Evolutionary conservation across 2,113 vertebrate species (phyloP).

Genomic region (Narcine bancroftii): DNA sequence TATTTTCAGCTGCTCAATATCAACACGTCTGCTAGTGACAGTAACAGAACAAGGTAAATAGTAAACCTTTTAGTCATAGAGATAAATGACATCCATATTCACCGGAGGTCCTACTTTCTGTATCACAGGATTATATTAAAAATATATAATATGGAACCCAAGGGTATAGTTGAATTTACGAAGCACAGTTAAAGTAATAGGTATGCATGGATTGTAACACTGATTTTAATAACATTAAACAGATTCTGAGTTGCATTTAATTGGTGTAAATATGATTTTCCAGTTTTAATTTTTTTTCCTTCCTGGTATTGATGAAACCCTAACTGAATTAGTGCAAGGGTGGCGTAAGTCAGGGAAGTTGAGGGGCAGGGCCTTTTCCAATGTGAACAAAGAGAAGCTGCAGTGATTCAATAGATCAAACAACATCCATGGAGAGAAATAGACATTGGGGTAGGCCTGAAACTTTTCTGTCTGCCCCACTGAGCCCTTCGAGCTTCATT

Average conservation of each 20-base stretch:
- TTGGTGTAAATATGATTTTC: neutral
- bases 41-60: slow-evolving; percentile 57
- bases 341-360: neutral
- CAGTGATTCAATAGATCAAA: too few species aligned
- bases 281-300: too few species aligned
- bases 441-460: too few species aligned
- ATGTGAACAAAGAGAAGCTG: too few species aligned
- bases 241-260: neutral
- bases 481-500: too few species aligned
- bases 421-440: too few species aligned
- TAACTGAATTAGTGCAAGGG: neutral
- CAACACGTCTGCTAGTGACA: slow-evolving; percentile 53
- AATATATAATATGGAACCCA: slow-evolving; percentile 4
- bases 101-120: slow-evolving; percentile 49
- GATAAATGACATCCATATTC: slow-evolving; percentile 45
- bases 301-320: neutral
- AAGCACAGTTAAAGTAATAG: neutral
- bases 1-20: slow-evolving; percentile 60
- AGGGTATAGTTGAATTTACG: slow-evolving; percentile 16
- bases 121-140: slow-evolving; percentile 41
- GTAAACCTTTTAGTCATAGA: slow-evolving; percentile 55
- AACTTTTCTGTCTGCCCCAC: too few species aligned
- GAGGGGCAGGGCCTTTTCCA: too few species aligned
- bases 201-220: slow-evolving; percentile 7
- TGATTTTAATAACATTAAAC: neutral